Percentiles rank a stretch among this genome's conserved stretches.
Evolutionary conservation across 2,888 invertebrate genomes (phyloP).

Genomic region (Sussaba pulchella): DNA sequence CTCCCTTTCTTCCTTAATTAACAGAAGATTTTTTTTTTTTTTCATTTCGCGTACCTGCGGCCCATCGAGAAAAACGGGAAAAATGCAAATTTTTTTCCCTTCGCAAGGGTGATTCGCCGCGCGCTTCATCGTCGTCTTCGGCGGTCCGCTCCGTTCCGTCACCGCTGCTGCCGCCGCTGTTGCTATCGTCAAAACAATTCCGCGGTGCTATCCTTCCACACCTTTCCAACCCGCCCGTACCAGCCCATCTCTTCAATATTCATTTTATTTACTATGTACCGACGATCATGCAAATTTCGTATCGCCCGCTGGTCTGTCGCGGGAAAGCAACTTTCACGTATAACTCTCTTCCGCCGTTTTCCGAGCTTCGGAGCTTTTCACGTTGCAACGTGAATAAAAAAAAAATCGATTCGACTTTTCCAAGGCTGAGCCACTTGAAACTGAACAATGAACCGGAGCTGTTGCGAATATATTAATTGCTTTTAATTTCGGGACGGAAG

Average conservation of each 20-base stretch:
- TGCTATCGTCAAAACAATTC: constrained; percentile 60
- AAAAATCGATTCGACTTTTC: constrained; percentile 47
- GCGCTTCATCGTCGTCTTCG: constrained; percentile 60
- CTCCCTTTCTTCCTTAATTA: constrained; percentile 65
- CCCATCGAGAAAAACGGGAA: constrained; percentile 59
- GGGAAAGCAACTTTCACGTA: background rate
- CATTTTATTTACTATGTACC: constrained; percentile 65
- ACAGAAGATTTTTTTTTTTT: constrained; percentile 53
- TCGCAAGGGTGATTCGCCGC: constrained; percentile 45
- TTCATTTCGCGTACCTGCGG: constrained; percentile 26
- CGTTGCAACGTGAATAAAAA: background rate
- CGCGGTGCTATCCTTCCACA: constrained; percentile 14
- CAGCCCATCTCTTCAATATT: constrained; percentile 61
- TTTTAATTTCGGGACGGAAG: too few species aligned
- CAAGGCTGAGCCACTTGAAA: background rate
- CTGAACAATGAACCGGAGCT: background rate
- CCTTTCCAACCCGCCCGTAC: constrained; percentile 17
- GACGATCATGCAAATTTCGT: constrained; percentile 66
- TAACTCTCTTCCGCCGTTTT: constrained; percentile 16
- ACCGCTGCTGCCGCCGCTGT: constrained; percentile 31
- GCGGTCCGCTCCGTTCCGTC: constrained; percentile 30
- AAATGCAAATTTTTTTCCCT: constrained; percentile 59
- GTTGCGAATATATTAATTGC: too few species aligned
- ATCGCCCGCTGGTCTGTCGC: constrained; percentile 4
- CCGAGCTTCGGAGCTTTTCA: constrained; percentile 10